Percentiles rank a stretch among this genome's conserved stretches.
Conservation (phyloP, 64 coral and sea anemone species). For the Porites lutea region DNA sequence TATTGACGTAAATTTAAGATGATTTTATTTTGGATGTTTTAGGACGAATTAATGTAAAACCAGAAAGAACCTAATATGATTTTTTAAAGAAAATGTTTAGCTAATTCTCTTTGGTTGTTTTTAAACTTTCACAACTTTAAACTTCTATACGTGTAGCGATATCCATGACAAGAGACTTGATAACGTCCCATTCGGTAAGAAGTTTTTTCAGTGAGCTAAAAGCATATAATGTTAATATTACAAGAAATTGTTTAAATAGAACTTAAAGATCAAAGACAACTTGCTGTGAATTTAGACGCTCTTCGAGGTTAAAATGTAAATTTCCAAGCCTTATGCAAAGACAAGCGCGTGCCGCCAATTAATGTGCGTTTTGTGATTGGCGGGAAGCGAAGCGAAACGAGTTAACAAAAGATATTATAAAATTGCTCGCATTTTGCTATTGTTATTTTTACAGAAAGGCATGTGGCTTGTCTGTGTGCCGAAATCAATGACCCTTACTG, state of each 20-base stretch:
- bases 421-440: neutral
- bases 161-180: too few species aligned
- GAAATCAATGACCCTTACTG: neutral
- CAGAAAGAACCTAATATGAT: neutral
- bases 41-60: neutral
- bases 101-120: neutral
- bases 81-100: neutral
- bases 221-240: neutral
- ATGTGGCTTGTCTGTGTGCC: slow-evolving; percentile 19
- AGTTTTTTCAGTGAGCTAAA: too few species aligned
- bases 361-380: slow-evolving; percentile 1
- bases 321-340: slow-evolving; percentile 6
- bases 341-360: slow-evolving; percentile 54
- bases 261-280: slow-evolving; percentile 59
- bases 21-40: neutral
- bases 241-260: slow-evolving; percentile 4
- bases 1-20: neutral
- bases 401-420: slow-evolving; percentile 24
- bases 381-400: slow-evolving; percentile 20
- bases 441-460: slow-evolving; percentile 27
- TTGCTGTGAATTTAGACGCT: slow-evolving; percentile 32
- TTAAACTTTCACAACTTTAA: neutral
- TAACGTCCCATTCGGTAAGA: too few species aligned
- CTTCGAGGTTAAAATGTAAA: slow-evolving; percentile 43
- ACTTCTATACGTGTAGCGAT: neutral